A percentile compares a stretch with the other conserved stretches of the same genome.
phyloP scores from a whole-genome alignment of 2,888 invertebrate genomes.

The Mythimna loreyi region DNA sequence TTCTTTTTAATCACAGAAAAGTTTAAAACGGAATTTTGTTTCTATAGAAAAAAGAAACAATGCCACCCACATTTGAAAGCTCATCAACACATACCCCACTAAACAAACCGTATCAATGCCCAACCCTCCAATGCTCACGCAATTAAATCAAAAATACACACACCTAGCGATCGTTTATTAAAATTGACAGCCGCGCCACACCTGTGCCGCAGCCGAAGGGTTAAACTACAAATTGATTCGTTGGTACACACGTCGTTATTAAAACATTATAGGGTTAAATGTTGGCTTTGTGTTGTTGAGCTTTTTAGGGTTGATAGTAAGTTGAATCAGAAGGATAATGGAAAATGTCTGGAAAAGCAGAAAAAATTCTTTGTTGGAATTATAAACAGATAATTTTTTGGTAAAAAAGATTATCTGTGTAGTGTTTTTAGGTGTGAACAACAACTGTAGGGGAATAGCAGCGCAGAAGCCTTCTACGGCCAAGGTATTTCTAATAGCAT shows the following conservation, averaged over 20 bases:
- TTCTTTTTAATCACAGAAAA: too few species aligned
- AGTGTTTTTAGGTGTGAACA: too few species aligned
- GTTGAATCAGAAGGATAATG: not conserved
- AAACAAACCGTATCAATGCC: slow-evolving; percentile 46
- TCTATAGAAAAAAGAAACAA: not conserved
- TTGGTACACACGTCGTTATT: slow-evolving; percentile 70
- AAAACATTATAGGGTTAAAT: slow-evolving; percentile 64
- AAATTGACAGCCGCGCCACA: slow-evolving; percentile 74
- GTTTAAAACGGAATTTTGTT: too few species aligned
- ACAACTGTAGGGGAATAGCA: too few species aligned
- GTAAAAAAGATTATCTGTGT: too few species aligned
- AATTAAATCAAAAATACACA: slow-evolving; percentile 67
- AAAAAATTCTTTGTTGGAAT: too few species aligned
- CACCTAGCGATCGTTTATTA: slow-evolving; percentile 72
- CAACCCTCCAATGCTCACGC: slow-evolving; percentile 59
- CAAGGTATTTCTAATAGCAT: too few species aligned
- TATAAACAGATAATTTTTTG: too few species aligned
- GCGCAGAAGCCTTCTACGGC: too few species aligned
- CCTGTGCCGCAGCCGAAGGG: slow-evolving; percentile 68
- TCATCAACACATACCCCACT: slow-evolving; percentile 33
- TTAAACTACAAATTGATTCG: slow-evolving; percentile 77
- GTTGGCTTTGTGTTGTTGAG: slow-evolving; percentile 39
- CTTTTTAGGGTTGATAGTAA: slow-evolving; percentile 32
- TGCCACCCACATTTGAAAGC: slow-evolving; percentile 4
- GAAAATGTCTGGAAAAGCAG: not conserved